Evolutionary conservation across 2,797 vertebrate species (phyloP), one percentile per base, ranked within the genome.

Genomic region (Sebastes nivosus): DNA sequence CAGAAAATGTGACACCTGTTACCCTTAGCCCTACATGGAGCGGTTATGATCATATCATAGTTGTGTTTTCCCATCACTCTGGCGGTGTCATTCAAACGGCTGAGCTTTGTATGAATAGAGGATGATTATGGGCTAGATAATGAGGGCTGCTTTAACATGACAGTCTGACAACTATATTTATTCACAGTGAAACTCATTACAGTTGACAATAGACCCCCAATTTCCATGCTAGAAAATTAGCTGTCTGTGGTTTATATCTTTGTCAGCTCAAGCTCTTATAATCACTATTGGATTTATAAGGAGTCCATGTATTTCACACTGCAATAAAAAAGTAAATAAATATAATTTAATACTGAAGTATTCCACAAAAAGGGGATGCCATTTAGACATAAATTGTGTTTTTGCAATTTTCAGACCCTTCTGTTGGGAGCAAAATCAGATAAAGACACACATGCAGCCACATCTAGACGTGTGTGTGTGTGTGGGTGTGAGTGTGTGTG

Each of bases 101-200:
- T 46, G 61, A 67, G 68, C 58, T 82, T 69, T 76, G 38, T 61
- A 68, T 89, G 85, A 87, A 89, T 75, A 72, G 77, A 67, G 50
- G 30, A 81, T 84, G 80, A 87, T 92, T 89, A 83, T 68, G 5
- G 55, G 65, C 66, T 52, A 42, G 77, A 89, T 89, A 80, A 88
- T 79, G 68, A 67, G 38, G 8, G 54, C 65, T 82, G 72, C 64
- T 76, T 81, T 63, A 59, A 81, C 87, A 67, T 83, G 72, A 79
- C 83, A 73, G 32, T 38, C 50, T 81, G 69, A 81, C 75, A 79
- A 68, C 69, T 81, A 64, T 55, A 63, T 66, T 89, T 89, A 81
- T 68, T 66, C 63, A 69, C 46, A 80, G 22, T 81, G n/a, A 82
- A 87, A 77, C 61, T 84, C 75, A 88, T 91, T 85, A 79, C 8